Evolutionary conservation across 2,113 vertebrate genomes (phyloP), one percentile per base, ranked within the genome.

Genomic region (Struthidea cinerea): DNA sequence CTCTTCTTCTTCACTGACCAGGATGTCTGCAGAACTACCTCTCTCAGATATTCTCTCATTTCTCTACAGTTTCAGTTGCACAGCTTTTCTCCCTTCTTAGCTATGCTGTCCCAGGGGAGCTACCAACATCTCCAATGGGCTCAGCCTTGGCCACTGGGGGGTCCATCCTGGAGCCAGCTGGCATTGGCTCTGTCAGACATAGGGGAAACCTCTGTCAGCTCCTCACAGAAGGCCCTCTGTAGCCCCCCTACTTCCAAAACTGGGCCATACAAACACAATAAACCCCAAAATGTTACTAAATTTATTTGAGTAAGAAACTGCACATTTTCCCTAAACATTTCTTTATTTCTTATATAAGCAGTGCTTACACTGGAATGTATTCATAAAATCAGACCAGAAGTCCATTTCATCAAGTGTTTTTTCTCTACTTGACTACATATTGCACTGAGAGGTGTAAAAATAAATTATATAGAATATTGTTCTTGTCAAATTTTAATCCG

Each of bases 91-190:
- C 20, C 19, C 20, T 59, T 59, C 52, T 28, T 14, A 17, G 7
- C 39, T 33, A 0, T n/a, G 24, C 11, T 39, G 1, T 41, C 39
- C n/a, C n/a, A 18, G 20, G 21, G 53, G 20, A 53, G 13, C 5
- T 16, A 4, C 28, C 61, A 60, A 1, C 33, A 22, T 13, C 37
- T 64, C n/a, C 0, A 0, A 5, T 4, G 61, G 78, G 55, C 11
- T 68, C n/a, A 41, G 16, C 55, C 30, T 35, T 41, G 61, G 21
- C 30, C 53, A 17, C 44, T 16, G 50, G 8, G 44, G 10, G 10
- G 12, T 46, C 16, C 30, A 4, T 19, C n/a, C 61, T 10, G 11
- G 33, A 46, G 20, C 23, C 2, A 4, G 39, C 23, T 82, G 78
- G 23, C 28, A 21, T 11, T 55, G 65, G 24, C n/a, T 68, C 20